These are phyloP conservation scores for Hirudinaria manillensis DNA, from an alignment of 2,888 invertebrate genomes.

Conservation along the genomic window DNA sequence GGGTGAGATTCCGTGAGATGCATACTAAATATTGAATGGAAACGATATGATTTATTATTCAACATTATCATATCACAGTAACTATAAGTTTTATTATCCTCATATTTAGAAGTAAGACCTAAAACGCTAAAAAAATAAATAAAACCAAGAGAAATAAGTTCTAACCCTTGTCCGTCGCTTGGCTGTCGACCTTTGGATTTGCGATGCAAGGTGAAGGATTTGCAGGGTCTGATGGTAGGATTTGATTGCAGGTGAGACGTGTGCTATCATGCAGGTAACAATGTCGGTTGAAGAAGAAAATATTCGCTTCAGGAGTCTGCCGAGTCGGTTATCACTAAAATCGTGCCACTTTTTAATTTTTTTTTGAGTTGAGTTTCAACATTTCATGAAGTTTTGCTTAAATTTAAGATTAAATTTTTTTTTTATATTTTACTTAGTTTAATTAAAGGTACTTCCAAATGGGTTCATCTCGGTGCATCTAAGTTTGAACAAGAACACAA, in stretches of 20 bases:
- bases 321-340: constrained; percentile 81
- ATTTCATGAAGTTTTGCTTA: too few relatives aligned
- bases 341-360: too few relatives aligned
- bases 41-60: too few relatives aligned
- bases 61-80: too few relatives aligned
- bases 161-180: neutral
- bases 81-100: too few relatives aligned
- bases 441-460: neutral
- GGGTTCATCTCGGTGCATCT: neutral
- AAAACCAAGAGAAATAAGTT: neutral
- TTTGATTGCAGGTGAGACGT: constrained; percentile 77
- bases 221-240: constrained; percentile 89
- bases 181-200: constrained; percentile 81
- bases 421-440: too few relatives aligned
- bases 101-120: too few relatives aligned
- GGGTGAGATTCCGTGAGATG: neutral
- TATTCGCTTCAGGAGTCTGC: constrained; percentile 86
- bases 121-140: neutral
- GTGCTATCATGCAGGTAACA: constrained; percentile 74
- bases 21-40: too few relatives aligned
- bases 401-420: too few relatives aligned
- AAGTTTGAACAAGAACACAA: neutral
- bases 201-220: constrained; percentile 82
- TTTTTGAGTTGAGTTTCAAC: too few relatives aligned
- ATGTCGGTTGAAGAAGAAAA: constrained; percentile 70